phyloP scores from a whole-genome alignment of 2,797 vertebrate species.

The Synanceia verrucosa region DNA sequence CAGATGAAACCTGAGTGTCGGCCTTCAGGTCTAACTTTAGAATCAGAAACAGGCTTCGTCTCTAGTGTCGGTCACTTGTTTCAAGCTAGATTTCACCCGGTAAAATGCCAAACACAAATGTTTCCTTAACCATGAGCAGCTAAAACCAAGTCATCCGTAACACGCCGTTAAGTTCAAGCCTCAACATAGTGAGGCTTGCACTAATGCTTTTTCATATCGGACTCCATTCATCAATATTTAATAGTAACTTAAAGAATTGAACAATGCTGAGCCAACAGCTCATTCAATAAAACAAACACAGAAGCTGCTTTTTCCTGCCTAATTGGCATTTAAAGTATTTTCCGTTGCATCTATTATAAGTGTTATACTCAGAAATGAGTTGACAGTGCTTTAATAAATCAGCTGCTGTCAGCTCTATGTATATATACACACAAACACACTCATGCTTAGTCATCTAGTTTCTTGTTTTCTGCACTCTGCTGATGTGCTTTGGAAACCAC shows the following conservation, averaged over 20 bases:
- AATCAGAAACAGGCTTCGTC: not conserved
- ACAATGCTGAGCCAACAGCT: conserved; percentile 17
- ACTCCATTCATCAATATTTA: conserved; percentile 49
- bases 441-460: conserved; percentile 41
- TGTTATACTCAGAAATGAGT: conserved; percentile 41
- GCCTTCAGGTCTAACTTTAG: conserved; percentile 2
- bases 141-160: not conserved
- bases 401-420: conserved; percentile 23
- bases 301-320: conserved; percentile 8
- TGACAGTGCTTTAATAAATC: conserved; percentile 39
- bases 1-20: not conserved
- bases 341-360: conserved; percentile 26
- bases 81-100: conserved; percentile 2
- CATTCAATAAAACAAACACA: conserved; percentile 43
- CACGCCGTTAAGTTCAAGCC: not conserved
- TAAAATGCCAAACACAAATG: not conserved
- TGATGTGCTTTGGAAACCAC: conserved; percentile 16
- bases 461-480: conserved; percentile 18
- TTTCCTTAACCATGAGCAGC: not conserved
- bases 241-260: conserved; percentile 38
- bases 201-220: not conserved
- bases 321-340: conserved; percentile 45
- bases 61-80: not conserved
- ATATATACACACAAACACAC: conserved; percentile 10
- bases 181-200: not conserved